Conservation (phyloP, 1,140 invertebrate genomes). For the Drosophila navojoa region DNA sequence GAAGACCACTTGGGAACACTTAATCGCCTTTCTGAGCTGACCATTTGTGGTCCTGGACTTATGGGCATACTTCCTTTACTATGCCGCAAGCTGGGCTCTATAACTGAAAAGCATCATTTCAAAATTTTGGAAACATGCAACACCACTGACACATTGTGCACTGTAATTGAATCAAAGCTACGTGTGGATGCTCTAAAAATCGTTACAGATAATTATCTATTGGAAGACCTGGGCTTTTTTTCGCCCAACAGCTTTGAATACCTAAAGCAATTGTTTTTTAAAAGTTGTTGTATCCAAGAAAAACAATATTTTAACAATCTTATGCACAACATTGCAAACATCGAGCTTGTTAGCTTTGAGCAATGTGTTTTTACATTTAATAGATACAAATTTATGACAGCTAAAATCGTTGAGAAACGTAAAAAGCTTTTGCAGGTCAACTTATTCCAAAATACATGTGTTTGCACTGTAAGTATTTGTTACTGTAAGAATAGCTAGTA, state of each 20-base stretch:
- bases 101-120: constrained; percentile 9
- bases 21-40: constrained; percentile 18
- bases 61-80: not conserved
- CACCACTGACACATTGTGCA: constrained; percentile 12
- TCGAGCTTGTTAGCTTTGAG: constrained; percentile 47
- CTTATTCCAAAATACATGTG: constrained; percentile 25
- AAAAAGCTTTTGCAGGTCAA: constrained; percentile 15
- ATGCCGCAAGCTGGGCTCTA: not conserved
- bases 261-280: constrained; percentile 40
- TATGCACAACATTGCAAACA: constrained; percentile 4
- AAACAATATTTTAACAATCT: constrained; percentile 5
- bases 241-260: constrained; percentile 1
- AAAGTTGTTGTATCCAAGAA: constrained; percentile 3
- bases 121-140: constrained; percentile 45
- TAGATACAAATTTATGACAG: constrained; percentile 31
- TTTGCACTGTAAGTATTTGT: constrained; percentile 13
- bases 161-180: constrained; percentile 4
- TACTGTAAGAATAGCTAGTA: not conserved
- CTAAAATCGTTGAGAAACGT: constrained; percentile 32
- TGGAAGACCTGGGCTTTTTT: not conserved
- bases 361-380: constrained; percentile 43
- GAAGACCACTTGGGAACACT: constrained; percentile 21
- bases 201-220: constrained; percentile 29
- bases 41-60: not conserved
- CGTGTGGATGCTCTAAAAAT: constrained; percentile 22